Evolutionary conservation across 2,113 vertebrate species (phyloP).

Genomic region (Felis catus): DNA sequence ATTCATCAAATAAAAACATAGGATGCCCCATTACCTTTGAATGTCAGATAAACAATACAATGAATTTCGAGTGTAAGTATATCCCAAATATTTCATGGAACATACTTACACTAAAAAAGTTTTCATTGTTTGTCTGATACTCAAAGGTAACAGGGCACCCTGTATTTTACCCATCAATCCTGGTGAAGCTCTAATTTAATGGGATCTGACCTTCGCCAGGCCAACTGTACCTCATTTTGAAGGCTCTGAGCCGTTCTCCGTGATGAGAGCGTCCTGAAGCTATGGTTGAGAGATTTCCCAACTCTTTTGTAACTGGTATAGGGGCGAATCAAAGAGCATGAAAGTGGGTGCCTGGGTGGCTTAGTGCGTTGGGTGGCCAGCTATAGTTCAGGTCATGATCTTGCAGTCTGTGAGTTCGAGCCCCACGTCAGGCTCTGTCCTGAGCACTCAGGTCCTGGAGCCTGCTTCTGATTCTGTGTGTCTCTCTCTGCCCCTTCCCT

Average conservation of each 20-base stretch:
- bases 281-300: not conserved
- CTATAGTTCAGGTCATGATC: too few relatives aligned
- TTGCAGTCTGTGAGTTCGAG: too few relatives aligned
- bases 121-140: not conserved
- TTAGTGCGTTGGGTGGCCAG: too few relatives aligned
- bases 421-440: too few relatives aligned
- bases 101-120: not conserved
- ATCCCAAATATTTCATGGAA: not conserved
- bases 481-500: too few relatives aligned
- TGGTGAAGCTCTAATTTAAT: not conserved
- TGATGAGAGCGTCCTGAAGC: not conserved
- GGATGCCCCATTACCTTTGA: not conserved
- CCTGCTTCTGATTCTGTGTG: too few relatives aligned
- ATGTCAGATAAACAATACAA: not conserved
- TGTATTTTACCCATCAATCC: not conserved
- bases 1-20: not conserved
- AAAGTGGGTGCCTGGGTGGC: too few relatives aligned
- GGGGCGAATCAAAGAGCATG: not conserved
- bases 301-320: not conserved
- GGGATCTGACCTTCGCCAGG: not conserved
- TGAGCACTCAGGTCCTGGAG: too few relatives aligned
- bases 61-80: not conserved
- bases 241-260: not conserved
- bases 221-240: not conserved
- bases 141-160: not conserved